A percentile compares a stretch with the other conserved stretches of the same genome.
phyloP scores from a whole-genome alignment of 2,797 vertebrate genomes.

The Clarias laeviceps region DNA sequence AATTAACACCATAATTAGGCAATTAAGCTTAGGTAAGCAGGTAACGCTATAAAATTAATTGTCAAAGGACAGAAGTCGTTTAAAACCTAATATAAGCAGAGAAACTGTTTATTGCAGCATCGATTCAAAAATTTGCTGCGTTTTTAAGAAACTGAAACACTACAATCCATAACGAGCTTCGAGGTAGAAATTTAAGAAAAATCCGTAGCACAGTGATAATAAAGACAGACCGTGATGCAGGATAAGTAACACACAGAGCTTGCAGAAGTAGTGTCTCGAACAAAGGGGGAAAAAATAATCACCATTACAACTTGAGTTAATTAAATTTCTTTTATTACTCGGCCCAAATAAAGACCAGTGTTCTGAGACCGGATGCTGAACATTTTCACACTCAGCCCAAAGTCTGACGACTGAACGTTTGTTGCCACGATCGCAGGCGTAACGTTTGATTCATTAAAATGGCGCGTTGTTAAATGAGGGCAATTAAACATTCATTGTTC shows the following conservation, averaged over 20 bases:
- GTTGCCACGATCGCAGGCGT: neutral
- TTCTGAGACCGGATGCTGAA: neutral
- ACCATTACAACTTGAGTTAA: neutral
- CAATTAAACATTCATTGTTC: neutral
- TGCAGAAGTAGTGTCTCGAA: neutral
- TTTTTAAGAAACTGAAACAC: neutral
- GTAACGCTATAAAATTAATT: neutral
- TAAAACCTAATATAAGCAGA: neutral
- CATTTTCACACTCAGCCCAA: neutral
- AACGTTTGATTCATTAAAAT: neutral
- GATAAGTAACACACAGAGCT: neutral
- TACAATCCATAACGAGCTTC: neutral
- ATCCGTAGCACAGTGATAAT: neutral
- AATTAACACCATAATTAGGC: neutral
- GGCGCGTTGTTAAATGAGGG: neutral
- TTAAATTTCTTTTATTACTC: neutral
- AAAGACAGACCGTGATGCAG: neutral
- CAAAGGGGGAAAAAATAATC: neutral
- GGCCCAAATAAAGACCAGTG: neutral
- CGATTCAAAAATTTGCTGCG: neutral
- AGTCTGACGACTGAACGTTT: neutral
- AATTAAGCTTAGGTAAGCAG: neutral
- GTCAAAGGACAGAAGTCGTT: neutral
- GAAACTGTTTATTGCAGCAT: neutral
- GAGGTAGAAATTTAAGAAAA: neutral